Evolutionary conservation across 2,888 invertebrate genomes (phyloP).

Genomic region (Callyntrura guangdongensis): DNA sequence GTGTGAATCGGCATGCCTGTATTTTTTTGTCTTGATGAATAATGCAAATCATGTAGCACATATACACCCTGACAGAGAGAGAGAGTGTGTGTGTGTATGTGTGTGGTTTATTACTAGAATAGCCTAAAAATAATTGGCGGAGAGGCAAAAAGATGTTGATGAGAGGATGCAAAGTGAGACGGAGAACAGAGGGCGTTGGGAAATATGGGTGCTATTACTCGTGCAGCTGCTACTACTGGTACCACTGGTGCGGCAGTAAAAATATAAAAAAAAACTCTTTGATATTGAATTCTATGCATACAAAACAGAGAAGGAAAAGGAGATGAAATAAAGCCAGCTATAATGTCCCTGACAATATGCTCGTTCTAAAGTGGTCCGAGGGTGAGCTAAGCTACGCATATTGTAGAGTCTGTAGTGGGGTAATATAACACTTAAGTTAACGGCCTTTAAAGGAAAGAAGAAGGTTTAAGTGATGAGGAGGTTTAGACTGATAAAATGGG

Average conservation of each 20-base stretch:
- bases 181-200: neutral
- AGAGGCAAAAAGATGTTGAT: neutral
- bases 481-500: no score
- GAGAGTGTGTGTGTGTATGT: no score
- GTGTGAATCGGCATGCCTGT: constrained; percentile 1
- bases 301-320: neutral
- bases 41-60: constrained; percentile 25
- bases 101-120: constrained; percentile 1
- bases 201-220: neutral
- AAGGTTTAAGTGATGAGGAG: no score
- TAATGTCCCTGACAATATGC: neutral
- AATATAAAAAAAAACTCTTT: neutral
- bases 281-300: constrained; percentile 20
- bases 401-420: neutral
- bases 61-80: neutral
- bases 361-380: neutral
- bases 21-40: constrained; percentile 1
- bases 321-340: neutral
- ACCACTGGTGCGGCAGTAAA: neutral
- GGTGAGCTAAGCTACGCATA: neutral
- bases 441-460: no score
- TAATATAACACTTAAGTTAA: no score
- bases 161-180: neutral
- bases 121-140: constrained; percentile 3
- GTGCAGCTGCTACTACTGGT: no score